Percentiles rank a stretch among this genome's conserved stretches.
Conservation (phyloP, 2,113 vertebrate genomes). For the Herpetotheres cachinnans region DNA sequence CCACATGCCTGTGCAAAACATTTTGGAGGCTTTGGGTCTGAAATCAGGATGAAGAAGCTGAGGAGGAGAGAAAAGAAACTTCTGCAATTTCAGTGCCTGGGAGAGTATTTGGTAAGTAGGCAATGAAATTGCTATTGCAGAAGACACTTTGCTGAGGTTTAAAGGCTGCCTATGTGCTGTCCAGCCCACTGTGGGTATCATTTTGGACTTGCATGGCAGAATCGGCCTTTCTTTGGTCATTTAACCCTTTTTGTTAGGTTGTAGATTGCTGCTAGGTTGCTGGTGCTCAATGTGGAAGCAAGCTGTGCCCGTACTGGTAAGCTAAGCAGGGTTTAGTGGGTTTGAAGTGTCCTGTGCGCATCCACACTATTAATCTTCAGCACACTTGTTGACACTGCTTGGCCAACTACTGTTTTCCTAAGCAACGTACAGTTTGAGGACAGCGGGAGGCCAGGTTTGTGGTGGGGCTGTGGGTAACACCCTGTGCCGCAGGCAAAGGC, state of each 20-base stretch:
- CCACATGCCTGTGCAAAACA: not conserved
- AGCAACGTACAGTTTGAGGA: not conserved
- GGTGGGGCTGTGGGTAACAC: not conserved
- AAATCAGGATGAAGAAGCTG: not conserved
- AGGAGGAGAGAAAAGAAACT: not conserved
- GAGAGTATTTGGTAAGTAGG: not conserved
- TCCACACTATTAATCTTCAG: not conserved
- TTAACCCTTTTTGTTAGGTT: not conserved
- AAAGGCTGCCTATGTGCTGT: accelerated
- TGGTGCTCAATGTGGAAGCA: not conserved
- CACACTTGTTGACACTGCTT: accelerated
- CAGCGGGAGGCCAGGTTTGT: not conserved
- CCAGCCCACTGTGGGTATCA: not conserved
- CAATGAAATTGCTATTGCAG: not conserved
- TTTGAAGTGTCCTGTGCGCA: not conserved
- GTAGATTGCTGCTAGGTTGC: accelerated
- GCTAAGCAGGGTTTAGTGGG: not conserved
- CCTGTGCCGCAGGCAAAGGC: not conserved
- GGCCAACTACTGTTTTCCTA: not conserved
- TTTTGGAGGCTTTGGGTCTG: not conserved
- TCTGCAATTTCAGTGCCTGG: not conserved
- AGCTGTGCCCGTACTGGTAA: not conserved
- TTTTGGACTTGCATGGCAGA: not conserved
- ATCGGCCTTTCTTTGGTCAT: not conserved
- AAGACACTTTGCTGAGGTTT: accelerated